Evolutionary conservation across 2,888 invertebrate species (phyloP).

Genomic region (Emmelina monodactyla): DNA sequence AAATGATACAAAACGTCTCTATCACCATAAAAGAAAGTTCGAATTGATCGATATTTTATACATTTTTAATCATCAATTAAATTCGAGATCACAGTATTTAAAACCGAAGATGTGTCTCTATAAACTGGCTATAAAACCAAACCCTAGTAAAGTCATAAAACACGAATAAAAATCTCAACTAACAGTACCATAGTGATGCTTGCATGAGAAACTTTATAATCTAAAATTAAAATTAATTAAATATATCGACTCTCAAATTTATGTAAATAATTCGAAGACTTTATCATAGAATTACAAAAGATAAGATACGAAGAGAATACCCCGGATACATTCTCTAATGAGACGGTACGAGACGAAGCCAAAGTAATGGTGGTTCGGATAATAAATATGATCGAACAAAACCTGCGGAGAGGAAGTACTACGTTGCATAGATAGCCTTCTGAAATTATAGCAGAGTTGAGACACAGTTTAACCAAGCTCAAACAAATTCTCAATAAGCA

Average conservation of each 20-base stretch:
- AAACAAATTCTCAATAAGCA: too few species aligned
- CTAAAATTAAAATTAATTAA: conserved; percentile 1
- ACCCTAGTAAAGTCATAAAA: not conserved
- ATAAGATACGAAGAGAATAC: conserved; percentile 25
- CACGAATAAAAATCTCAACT: not conserved
- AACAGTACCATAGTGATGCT: not conserved
- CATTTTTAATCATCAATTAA: not conserved
- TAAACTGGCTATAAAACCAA: not conserved
- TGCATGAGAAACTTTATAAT: not conserved
- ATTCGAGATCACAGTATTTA: not conserved
- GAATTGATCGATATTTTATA: not conserved
- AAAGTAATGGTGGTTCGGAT: not conserved
- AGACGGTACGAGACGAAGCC: conserved; percentile 17
- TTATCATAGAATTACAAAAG: conserved; percentile 1
- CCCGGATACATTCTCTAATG: conserved; percentile 44
- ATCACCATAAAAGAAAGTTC: too few species aligned
- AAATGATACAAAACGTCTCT: too few species aligned
- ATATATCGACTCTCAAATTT: conserved; percentile 14
- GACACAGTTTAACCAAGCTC: too few species aligned
- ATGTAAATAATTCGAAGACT: conserved; percentile 6
- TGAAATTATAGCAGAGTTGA: too few species aligned
- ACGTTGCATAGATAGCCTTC: conserved; percentile 53
- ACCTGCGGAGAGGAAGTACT: conserved; percentile 49
- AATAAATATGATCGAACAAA: conserved; percentile 58
- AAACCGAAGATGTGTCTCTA: not conserved